Conservation (phyloP, 1,140 invertebrate genomes). For the Drosophila aff. region DNA sequence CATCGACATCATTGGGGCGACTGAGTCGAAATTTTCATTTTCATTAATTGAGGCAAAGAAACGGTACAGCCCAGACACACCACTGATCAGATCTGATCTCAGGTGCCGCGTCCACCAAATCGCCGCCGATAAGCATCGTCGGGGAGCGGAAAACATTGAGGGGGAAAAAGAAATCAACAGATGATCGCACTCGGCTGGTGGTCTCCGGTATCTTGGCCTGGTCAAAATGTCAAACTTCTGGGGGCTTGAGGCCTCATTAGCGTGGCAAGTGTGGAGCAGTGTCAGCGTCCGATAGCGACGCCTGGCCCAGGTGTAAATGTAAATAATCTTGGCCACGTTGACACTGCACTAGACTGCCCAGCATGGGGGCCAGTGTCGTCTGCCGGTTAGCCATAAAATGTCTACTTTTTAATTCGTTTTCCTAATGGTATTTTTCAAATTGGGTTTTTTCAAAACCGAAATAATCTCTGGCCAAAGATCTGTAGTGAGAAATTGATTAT, state of each 20-base stretch:
- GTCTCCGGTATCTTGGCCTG: constrained; percentile 44
- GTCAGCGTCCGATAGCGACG: constrained; percentile 30
- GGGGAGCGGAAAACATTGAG: constrained; percentile 21
- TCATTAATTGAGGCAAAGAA: constrained; percentile 76
- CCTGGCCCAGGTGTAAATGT: constrained; percentile 74
- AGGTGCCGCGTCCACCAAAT: constrained; percentile 13
- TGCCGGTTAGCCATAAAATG: constrained; percentile 44
- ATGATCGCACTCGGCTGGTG: constrained; percentile 68
- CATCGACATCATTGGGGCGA: constrained; percentile 44
- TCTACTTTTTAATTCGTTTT: constrained; percentile 69
- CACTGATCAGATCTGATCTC: constrained; percentile 43
- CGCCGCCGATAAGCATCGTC: constrained; percentile 38
- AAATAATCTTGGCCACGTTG: constrained; percentile 75
- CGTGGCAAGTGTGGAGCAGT: constrained; percentile 52
- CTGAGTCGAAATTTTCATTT: constrained; percentile 49
- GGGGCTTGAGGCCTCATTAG: constrained; percentile 68
- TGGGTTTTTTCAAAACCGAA: constrained; percentile 6
- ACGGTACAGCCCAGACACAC: constrained; percentile 22
- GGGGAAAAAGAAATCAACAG: constrained; percentile 61
- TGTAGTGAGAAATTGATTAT: background rate
- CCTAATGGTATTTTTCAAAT: constrained; percentile 17
- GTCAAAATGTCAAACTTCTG: constrained; percentile 68
- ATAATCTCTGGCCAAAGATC: constrained; percentile 23
- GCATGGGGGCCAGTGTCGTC: constrained; percentile 51
- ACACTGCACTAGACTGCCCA: constrained; percentile 57